phyloP scores from a whole-genome alignment of 2,113 vertebrate genomes.

The Gymnarchus niloticus region DNA sequence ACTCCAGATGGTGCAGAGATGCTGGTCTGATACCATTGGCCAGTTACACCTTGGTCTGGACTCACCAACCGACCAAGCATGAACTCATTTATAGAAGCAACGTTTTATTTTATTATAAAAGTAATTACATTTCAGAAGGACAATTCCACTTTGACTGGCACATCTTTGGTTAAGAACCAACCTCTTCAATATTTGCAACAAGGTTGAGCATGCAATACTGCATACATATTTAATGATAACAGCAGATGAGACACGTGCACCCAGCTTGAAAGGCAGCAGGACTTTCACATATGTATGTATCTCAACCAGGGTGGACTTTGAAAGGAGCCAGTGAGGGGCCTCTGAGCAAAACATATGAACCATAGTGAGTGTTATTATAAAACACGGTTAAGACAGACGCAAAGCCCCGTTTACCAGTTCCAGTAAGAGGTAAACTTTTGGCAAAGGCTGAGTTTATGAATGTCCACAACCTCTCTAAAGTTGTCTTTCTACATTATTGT shows the following conservation, averaged over 20 bases:
- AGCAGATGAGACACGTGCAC: background rate
- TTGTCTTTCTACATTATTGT: background rate
- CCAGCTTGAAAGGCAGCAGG: background rate
- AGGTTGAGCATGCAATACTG: background rate
- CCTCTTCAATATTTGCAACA: background rate
- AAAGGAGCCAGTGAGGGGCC: background rate
- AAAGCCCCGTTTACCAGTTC: no score
- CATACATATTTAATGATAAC: background rate
- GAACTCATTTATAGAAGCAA: background rate
- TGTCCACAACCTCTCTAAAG: background rate
- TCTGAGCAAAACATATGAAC: no score
- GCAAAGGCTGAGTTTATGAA: no score
- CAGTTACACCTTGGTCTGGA: background rate
- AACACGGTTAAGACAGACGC: background rate
- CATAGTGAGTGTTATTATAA: no score
- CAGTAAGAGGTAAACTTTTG: no score
- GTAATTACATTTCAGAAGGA: background rate
- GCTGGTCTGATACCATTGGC: background rate
- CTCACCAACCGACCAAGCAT: background rate
- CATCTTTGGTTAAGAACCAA: constrained; percentile 1
- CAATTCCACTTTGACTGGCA: constrained; percentile 4
- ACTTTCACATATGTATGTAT: background rate
- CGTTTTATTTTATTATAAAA: constrained; percentile 2
- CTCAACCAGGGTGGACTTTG: background rate
- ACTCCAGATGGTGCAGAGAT: background rate